Evolutionary conservation across 1,140 invertebrate species (phyloP).

Genomic region (Coptotermes formosanus): DNA sequence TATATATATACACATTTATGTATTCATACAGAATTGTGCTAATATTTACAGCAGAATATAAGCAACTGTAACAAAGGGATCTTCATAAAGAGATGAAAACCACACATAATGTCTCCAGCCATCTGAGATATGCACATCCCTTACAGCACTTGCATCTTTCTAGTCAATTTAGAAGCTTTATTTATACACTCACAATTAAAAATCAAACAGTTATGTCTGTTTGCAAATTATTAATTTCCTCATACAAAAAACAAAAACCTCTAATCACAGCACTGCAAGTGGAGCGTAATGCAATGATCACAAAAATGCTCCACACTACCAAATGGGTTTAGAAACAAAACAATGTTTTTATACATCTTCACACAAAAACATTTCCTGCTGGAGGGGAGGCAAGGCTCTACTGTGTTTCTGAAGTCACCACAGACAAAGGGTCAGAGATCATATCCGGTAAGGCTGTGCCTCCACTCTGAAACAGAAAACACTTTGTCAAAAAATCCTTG

Average conservation of each 20-base stretch:
- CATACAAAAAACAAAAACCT: background rate
- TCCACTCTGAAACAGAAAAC: conserved; percentile 25
- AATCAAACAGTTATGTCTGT: background rate
- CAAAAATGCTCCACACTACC: background rate
- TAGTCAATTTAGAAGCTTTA: background rate
- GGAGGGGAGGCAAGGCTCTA: background rate
- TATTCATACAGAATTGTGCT: background rate
- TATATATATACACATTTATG: background rate
- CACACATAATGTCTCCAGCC: background rate
- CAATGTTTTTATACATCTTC: background rate
- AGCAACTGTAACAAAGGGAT: background rate
- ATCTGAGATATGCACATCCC: background rate
- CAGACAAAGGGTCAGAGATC: conserved; percentile 26
- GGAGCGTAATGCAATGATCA: background rate
- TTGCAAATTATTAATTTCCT: background rate
- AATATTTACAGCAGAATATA: background rate
- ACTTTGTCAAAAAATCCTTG: too few species aligned
- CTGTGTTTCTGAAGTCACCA: conserved; percentile 5
- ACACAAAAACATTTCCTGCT: background rate
- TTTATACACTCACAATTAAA: background rate
- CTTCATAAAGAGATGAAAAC: background rate
- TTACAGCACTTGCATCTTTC: background rate
- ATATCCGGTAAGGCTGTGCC: conserved; percentile 24
- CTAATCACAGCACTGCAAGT: background rate
- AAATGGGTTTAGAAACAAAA: background rate